These are phyloP conservation scores for Cynaeus angustus DNA, from an alignment of 2,888 invertebrate species.

Conservation along the genomic window DNA sequence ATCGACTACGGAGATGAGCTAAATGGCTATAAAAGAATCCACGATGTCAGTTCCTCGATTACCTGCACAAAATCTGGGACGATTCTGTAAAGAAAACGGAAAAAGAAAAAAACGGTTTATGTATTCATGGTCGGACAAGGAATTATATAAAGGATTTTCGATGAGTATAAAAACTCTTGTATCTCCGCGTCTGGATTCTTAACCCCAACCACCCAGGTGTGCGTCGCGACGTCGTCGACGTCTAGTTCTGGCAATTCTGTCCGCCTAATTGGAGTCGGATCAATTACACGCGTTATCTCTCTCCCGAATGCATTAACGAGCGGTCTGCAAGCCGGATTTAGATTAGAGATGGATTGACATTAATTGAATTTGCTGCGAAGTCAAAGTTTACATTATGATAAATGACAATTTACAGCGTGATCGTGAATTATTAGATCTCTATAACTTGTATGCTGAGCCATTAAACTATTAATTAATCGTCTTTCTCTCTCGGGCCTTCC, in stretches of 20 bases:
- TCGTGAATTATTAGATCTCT: conserved; percentile 69
- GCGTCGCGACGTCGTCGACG: conserved; percentile 25
- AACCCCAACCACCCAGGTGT: neutral
- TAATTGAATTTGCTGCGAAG: conserved; percentile 70
- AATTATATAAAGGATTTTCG: too few relatives aligned
- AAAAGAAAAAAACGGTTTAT: neutral
- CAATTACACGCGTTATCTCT: conserved; percentile 61
- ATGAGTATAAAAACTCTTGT: too few relatives aligned
- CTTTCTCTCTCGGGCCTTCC: conserved; percentile 31
- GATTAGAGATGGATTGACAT: conserved; percentile 65
- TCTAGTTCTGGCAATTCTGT: conserved; percentile 50
- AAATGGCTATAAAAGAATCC: conserved; percentile 32
- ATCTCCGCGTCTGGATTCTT: neutral
- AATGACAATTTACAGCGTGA: conserved; percentile 69
- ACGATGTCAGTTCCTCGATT: conserved; percentile 8
- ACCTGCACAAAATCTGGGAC: conserved; percentile 4
- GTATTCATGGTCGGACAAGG: too few relatives aligned
- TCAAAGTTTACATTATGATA: conserved; percentile 70
- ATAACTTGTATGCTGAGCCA: conserved; percentile 65
- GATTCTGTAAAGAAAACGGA: neutral
- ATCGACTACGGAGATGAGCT: conserved; percentile 30
- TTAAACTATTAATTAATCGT: conserved; percentile 69
- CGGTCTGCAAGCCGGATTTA: conserved; percentile 58
- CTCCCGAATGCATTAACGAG: conserved; percentile 58
- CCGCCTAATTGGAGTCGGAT: conserved; percentile 62